Evolutionary conservation across 2,797 vertebrate genomes (phyloP).

Genomic region (Sandelia bainsii): DNA sequence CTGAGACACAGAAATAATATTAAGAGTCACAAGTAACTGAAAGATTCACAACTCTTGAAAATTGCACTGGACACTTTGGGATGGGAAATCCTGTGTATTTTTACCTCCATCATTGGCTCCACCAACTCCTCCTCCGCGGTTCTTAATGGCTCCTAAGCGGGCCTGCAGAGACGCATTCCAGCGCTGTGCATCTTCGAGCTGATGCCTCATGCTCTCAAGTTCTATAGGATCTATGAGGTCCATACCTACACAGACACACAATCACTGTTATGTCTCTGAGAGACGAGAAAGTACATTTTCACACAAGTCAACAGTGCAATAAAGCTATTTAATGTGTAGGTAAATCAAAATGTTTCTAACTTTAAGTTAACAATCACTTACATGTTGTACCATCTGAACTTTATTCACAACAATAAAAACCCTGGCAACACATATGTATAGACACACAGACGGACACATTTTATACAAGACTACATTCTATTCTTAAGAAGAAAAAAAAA

Average conservation of each 20-base stretch:
- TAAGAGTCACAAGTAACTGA: neutral
- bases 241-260: slow-evolving; percentile 54
- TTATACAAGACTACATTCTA: neutral
- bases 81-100: neutral
- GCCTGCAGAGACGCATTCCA: slow-evolving; percentile 87
- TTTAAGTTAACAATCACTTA: neutral
- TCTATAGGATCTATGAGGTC: slow-evolving; percentile 76
- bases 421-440: neutral
- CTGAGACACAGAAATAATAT: slow-evolving; percentile 70
- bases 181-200: slow-evolving; percentile 87
- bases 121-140: slow-evolving; percentile 85
- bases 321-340: neutral
- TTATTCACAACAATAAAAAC: slow-evolving; percentile 1
- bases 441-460: neutral
- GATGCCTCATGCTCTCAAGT: slow-evolving; percentile 82
- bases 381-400: neutral
- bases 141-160: slow-evolving; percentile 86
- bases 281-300: neutral
- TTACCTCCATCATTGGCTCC: slow-evolving; percentile 81
- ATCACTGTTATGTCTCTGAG: neutral
- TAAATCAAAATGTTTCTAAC: neutral
- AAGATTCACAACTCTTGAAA: neutral
- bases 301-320: neutral
- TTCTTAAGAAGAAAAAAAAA: neutral
- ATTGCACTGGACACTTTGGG: neutral